Evolutionary conservation across 2,113 vertebrate species (phyloP), one percentile per base, ranked within the genome.

Genomic region (Lycocorax pyrrhopterus): DNA sequence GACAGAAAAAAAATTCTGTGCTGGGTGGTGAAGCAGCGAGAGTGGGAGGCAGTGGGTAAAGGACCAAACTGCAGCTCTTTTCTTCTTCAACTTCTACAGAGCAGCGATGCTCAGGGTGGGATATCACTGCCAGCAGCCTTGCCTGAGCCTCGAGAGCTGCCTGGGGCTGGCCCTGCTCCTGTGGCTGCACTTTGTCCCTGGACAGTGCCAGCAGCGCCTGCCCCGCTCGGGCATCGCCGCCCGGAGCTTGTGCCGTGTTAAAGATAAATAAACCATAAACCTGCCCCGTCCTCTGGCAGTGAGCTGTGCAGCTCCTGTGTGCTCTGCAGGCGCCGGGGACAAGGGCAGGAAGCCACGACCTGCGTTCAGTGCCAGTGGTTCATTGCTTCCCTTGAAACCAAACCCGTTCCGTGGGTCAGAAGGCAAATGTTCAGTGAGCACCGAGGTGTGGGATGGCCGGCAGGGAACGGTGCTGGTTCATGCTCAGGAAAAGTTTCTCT

Each of bases 341-440:
- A 26, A 8, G 62, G 66, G 44, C 5, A 3, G 78, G 51, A 14
- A 43, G 64, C 2, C n/a, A 4, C 0, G 5, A 8, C 6, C 35
- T 6, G 60, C 6, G 8, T 6, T 16, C 19, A 10, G 14, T 10
- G 33, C 25, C 5, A 2, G 4, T 0, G 5, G 58, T 1, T 1
- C 55, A 0, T 0, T 1, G n/a, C 33, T 32, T 3, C 30, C 60
- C 12, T 35, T 1, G 26, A 10, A 27, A 7, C 20, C 56, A 1
- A 1, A 0, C 9, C 58, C 4, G 1, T 1, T 4, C 7, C 9
- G 7, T 0, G 8, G 66, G 33, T 4, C 29, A 10, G 22, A 2
- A 56, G 3, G 16, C 0, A 3, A 2, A 1, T 6, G 52, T 2
- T 30, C 46, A 0, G 12, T 0, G 49, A 23, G 33, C 3, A 2